Evolutionary conservation across 2,888 invertebrate genomes (phyloP).

Genomic region (Melinaea marsaeus): DNA sequence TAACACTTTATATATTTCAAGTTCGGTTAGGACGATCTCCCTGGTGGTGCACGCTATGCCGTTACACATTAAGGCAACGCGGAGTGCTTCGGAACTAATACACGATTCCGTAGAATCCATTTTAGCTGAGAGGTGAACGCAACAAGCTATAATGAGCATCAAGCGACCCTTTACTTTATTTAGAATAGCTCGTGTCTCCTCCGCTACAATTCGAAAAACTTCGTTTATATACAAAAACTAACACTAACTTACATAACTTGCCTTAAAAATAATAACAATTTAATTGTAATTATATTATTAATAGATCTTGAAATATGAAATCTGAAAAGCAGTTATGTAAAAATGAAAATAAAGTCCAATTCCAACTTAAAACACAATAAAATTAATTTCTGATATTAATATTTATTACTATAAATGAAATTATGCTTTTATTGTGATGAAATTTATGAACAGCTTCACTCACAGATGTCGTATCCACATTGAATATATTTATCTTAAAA

Average conservation of each 20-base stretch:
- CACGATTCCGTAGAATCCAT: conserved; percentile 39
- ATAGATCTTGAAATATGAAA: no score
- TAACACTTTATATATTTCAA: conserved; percentile 28
- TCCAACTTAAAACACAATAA: no score
- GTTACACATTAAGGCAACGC: conserved; percentile 33
- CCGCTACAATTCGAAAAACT: conserved; percentile 8
- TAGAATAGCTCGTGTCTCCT: background rate
- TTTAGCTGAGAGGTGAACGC: conserved; percentile 50
- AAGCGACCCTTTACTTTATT: conserved; percentile 22
- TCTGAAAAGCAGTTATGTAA: no score
- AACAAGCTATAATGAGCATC: conserved; percentile 43
- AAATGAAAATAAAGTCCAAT: no score
- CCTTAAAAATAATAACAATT: no score
- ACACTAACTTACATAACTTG: background rate
- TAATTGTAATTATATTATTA: no score
- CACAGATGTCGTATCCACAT: no score
- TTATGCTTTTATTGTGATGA: no score
- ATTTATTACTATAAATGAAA: no score
- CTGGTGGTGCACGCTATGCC: conserved; percentile 33
- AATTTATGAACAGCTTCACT: no score
- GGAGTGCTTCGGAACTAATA: conserved; percentile 35
- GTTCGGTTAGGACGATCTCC: conserved; percentile 44
- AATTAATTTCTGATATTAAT: no score
- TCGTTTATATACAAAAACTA: background rate
- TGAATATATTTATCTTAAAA: no score